Evolutionary conservation across 2,888 invertebrate genomes (phyloP), one percentile per base, ranked within the genome.

Genomic region (Conchocele bisecta): DNA sequence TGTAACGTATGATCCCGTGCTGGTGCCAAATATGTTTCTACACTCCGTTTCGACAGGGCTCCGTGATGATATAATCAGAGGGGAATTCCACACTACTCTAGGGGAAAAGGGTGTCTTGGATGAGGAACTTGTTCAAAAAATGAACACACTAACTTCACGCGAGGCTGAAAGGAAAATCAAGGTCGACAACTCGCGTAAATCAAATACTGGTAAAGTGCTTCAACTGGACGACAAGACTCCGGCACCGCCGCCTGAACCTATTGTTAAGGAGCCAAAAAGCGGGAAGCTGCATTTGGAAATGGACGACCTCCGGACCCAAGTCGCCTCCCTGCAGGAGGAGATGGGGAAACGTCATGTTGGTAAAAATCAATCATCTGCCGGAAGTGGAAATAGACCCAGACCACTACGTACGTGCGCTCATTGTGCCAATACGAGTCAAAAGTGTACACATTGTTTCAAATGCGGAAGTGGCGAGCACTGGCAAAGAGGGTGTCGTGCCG

Each of bases 371-470:
- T n/a, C n/a, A n/a, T n/a, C n/a, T n/a, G n/a, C n/a, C n/a, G n/a
- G n/a, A n/a, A n/a, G n/a, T 31, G 53, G 35, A 24, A 31, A 44
- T 15, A 53, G 37, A 44, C 17, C n/a, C 17, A 54, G 29, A 35
- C 6, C 24, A 24, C 24, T 26, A 9, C 35, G 26, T 1, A 28
- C 22, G 44, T 63, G 63, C 20, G 7, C 7, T 3, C 22, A 17
- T 9, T 39, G 22, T 20, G 13, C 22, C 3, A 15, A 15, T n/a
- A 33, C 7, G 7, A 58, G 24, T 44, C 24, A 15, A 22, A 5
- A 29, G 46, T 64, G 64, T 44, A 35, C 6, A 3, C 65, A 65
- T 35, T 65, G 65, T 20, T 65, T 15, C 6, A 65, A 15, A 53
- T 65, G 65, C 31, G 51, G 61, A 5, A 51, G 51, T 17, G 42